Evolutionary conservation across 2,888 invertebrate species (phyloP).

Genomic region (Cheilosia vulpina): DNA sequence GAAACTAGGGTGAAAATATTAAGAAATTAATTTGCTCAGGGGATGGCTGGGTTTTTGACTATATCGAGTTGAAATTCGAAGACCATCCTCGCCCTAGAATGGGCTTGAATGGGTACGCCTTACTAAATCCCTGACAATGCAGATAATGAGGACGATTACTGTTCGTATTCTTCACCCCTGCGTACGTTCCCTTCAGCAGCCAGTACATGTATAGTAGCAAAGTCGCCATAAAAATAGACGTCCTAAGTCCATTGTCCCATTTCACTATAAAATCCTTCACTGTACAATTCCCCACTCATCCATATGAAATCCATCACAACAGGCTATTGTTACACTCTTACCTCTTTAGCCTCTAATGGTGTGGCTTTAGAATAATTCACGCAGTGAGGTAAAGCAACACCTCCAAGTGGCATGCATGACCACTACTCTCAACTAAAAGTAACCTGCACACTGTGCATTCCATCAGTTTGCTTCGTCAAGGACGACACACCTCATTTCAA

Average conservation of each 20-base stretch:
- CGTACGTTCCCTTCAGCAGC: no score
- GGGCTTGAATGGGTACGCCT: no score
- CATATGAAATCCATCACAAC: slow-evolving; percentile 25
- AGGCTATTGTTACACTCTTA: slow-evolving; percentile 27
- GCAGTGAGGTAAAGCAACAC: slow-evolving; percentile 12
- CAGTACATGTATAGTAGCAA: no score
- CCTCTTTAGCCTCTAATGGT: slow-evolving; percentile 50
- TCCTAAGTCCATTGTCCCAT: background rate
- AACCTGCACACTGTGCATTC: background rate
- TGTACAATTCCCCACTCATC: slow-evolving; percentile 2
- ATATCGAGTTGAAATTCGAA: no score
- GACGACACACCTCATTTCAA: slow-evolving; percentile 25
- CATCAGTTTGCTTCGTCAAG: background rate
- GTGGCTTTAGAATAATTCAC: slow-evolving; percentile 30
- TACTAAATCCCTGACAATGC: no score
- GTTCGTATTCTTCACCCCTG: no score
- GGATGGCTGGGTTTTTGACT: no score
- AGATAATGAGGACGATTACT: no score
- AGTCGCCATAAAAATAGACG: background rate
- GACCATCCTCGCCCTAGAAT: no score
- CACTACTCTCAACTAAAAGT: slow-evolving; percentile 30
- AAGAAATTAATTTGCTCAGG: no score
- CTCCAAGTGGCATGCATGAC: slow-evolving; percentile 37
- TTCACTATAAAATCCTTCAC: slow-evolving; percentile 2
- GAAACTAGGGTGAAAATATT: no score